Base-by-base conservation (phyloP, 2,113 vertebrate species). In the Atrichornis clamosus region DNA sequence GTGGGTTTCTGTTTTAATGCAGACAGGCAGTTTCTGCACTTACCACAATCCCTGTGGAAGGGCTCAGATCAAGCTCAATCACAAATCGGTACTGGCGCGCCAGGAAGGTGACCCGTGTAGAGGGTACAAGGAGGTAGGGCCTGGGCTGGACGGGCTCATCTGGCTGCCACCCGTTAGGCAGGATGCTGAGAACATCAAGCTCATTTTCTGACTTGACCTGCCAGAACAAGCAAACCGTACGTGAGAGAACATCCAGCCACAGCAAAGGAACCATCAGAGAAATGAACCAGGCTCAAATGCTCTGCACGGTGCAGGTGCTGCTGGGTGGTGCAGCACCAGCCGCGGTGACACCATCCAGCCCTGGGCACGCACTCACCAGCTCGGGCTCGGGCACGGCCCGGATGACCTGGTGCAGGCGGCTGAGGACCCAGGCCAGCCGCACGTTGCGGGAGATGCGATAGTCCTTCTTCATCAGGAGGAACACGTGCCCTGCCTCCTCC, bases 31-130 rank as follows among this genome's bases (percentile, higher is more conserved):
- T 4, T 77, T 44, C 39, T 28, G 53, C 55, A 56, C 98, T 99
- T 95, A 99, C 99, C 98, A 99, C 99, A 70, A 99, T 99, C 67
- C 99, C 99, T 0, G 99, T 99, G 95, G 99, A 99, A 39, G 99
- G 99, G 97, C 99, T 99, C 82, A 99, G 98, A 83, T 99, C 99
- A 82, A 99, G 98, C 91, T 99, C 99, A 72, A 99, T 99, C 93
- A 99, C 99, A 91, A 99, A 99, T 62, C 99, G 99, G 97, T 99
- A 99, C 83, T 98, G 98, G 39, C 99, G 99, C 33, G 99, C 99
- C 97, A 99, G 98, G 97, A 99, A 99, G 85, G 98, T 99, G 93
- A 99, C 98, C 20, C 98, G 98, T 0, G 99, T 99, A 11, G 99
- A 99, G 10, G 99, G 99, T 82, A 99, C 98, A 4, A 99, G 96